phyloP scores from a whole-genome alignment of 2,888 invertebrate species.

The Orthonychiurus folsomi region DNA sequence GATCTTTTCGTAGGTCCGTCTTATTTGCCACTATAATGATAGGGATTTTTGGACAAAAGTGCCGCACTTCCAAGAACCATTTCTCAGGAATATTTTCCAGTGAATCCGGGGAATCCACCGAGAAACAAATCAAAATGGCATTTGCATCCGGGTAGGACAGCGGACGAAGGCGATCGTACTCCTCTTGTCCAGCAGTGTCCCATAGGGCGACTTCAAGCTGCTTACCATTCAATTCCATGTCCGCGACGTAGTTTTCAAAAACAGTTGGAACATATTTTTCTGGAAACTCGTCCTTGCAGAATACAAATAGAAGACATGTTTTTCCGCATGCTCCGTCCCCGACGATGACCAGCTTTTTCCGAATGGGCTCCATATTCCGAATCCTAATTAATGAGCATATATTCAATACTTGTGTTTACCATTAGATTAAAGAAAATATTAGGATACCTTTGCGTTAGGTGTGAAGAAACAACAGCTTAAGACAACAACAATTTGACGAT shows the following conservation, averaged over 20 bases:
- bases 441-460: no score
- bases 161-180: slow-evolving; percentile 90
- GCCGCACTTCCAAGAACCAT: slow-evolving; percentile 98
- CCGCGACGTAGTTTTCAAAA: slow-evolving; percentile 99
- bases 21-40: slow-evolving; percentile 98
- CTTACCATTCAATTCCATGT: slow-evolving; percentile 96
- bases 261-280: slow-evolving; percentile 99
- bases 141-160: slow-evolving; percentile 97
- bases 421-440: no score
- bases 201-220: slow-evolving; percentile 71
- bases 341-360: slow-evolving; percentile 56
- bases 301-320: slow-evolving; percentile 45
- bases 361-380: no score
- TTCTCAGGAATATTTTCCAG: slow-evolving; percentile 99
- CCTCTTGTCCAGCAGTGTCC: slow-evolving; percentile 96
- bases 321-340: slow-evolving; percentile 59
- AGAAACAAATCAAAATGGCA: slow-evolving; percentile 99
- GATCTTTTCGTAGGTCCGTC: slow-evolving; percentile 90
- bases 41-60: slow-evolving; percentile 98
- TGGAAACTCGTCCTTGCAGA: slow-evolving; percentile 49
- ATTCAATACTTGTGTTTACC: no score
- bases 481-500: no score
- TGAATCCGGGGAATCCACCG: slow-evolving; percentile 97
- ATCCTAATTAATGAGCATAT: no score
- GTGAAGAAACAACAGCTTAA: no score